A percentile compares a stretch with the other conserved stretches of the same genome.
These are phyloP conservation scores for Orycteropus afer DNA, from an alignment of 2,113 vertebrate genomes.

Conservation along the genomic window DNA sequence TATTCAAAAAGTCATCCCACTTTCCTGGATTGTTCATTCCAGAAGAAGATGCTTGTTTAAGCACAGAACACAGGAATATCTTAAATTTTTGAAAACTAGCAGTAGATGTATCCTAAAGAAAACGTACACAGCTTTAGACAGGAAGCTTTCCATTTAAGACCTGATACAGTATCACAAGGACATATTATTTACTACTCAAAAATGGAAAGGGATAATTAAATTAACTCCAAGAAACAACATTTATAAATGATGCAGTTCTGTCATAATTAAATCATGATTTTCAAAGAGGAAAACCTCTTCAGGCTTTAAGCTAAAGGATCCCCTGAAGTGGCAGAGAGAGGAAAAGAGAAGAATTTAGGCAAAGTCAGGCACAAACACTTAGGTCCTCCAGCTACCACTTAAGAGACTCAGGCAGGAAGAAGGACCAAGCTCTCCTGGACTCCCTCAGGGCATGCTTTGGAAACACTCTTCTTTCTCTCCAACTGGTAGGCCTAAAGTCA, in stretches of 20 bases:
- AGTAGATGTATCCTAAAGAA: neutral
- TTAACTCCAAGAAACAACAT: conserved; percentile 13
- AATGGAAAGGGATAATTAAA: neutral
- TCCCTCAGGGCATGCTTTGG: neutral
- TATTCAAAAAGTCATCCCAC: conserved; percentile 43
- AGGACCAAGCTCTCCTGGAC: neutral
- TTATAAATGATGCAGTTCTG: conserved; percentile 23
- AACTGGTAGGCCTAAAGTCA: neutral
- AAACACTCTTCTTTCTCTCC: neutral
- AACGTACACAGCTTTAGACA: conserved; percentile 11
- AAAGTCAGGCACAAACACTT: neutral
- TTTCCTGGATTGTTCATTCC: conserved; percentile 40
- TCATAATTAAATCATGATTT: conserved; percentile 37
- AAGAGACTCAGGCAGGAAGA: neutral
- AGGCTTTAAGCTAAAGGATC: neutral
- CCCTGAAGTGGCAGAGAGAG: neutral
- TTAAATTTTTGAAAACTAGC: conserved; percentile 3
- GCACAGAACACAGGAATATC: neutral
- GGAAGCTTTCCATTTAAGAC: conserved; percentile 33
- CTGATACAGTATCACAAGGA: conserved; percentile 4
- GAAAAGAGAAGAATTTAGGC: neutral
- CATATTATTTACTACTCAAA: conserved; percentile 37
- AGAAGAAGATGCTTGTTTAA: conserved; percentile 19
- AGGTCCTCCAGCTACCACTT: neutral
- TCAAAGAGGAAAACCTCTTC: conserved; percentile 11